Base-by-base conservation (phyloP, 2,113 vertebrate genomes). In the Eurystomus gularis region DNA sequence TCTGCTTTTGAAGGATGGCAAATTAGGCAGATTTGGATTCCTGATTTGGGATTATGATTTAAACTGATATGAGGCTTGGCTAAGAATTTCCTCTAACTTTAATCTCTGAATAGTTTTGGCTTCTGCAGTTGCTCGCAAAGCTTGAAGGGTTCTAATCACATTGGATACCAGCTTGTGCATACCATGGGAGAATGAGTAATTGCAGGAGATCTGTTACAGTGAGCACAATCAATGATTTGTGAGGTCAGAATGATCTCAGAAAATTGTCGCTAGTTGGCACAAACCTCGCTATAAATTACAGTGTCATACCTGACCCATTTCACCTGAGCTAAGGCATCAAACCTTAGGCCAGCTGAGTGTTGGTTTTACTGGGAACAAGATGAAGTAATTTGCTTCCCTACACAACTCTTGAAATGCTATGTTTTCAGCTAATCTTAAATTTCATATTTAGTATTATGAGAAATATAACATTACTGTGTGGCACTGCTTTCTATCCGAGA, bases 161-260 rank as follows among this genome's bases (percentile, higher is more conserved):
- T 51, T 35, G 1, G 2, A 42, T 46, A 39, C 6, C 40, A 72
- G 19, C 7, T 61, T 3, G 0, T 39, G 14, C 42, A 31, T 76
- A 13, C 10, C 40, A 23, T 5, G 28, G 69, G 65, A 60, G 26
- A 44, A 75, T 48, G 40, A 78, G 5, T 55, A 73, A 19, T 57
- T 39, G 29, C 17, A 19, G 21, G 69, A 78, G 14, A 18, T 57
- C 25, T 61, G 21, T 25, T 46, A 75, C 15, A n/a, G 26, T 33
- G 26, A 78, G 13, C 23, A n/a, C 37, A 65, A 48, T 15, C 16
- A 60, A 23, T 70, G 37, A 79, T 37, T 70, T 82, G 23, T 19
- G 40, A 92, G 65, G 29, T 77, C 70, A 95, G 35, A 65, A 75
- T 73, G 39, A 88, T 57, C 49, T 94, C 51, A 57, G 55, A 64